Conservation (phyloP, 1,140 invertebrate genomes). For the Watersipora subatra region DNA sequence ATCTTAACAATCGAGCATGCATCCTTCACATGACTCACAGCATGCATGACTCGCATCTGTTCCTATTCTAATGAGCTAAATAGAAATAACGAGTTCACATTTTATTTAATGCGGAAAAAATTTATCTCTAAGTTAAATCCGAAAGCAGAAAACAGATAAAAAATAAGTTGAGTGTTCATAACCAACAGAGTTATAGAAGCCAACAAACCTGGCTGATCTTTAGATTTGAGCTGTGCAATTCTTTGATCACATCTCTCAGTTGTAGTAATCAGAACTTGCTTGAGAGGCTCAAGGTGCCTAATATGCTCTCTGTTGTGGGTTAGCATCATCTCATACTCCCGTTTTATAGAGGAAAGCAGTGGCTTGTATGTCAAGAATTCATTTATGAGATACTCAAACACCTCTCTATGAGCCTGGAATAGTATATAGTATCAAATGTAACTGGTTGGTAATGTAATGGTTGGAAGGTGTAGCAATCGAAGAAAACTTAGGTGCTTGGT, state of each 20-base stretch:
- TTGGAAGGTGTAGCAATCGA: background rate
- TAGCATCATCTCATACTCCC: constrained; percentile 41
- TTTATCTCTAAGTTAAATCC: no score
- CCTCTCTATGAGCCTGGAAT: constrained; percentile 38
- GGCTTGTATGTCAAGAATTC: constrained; percentile 41
- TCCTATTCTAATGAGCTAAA: no score
- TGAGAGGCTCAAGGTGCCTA: constrained; percentile 29
- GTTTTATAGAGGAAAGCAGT: constrained; percentile 35
- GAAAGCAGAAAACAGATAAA: no score
- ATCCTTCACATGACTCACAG: no score
- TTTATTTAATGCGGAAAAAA: no score
- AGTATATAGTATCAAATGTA: background rate
- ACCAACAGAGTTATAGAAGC: background rate
- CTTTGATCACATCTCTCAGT: constrained; percentile 40
- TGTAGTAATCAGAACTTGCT: constrained; percentile 39
- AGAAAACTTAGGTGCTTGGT: background rate
- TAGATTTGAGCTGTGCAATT: constrained; percentile 32
- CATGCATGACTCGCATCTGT: no score
- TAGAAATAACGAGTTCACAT: no score
- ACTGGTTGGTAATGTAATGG: background rate
- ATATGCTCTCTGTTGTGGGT: constrained; percentile 34
- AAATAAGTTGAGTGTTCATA: no score
- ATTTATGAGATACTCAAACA: constrained; percentile 41
- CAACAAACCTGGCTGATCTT: constrained; percentile 22
- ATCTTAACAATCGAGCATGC: no score